phyloP scores from a whole-genome alignment of 2,113 vertebrate genomes.

The Sturnira hondurensis region DNA sequence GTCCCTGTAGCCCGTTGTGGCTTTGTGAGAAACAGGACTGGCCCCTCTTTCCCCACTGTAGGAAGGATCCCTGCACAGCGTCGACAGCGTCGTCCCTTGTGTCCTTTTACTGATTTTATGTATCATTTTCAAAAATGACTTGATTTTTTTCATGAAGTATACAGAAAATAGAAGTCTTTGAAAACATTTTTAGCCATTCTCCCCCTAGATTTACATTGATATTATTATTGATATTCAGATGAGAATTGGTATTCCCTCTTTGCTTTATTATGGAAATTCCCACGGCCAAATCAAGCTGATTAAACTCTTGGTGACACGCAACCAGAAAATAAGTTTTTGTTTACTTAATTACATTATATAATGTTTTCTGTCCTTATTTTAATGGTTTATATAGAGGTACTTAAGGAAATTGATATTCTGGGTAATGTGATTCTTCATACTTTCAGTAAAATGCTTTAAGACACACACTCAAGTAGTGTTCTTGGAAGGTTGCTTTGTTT shows the following conservation, averaged over 20 bases:
- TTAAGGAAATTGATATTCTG: neutral
- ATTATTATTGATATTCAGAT: neutral
- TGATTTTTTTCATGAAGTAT: neutral
- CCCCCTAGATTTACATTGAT: neutral
- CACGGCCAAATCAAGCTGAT: neutral
- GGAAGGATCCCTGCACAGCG: neutral
- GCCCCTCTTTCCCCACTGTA: neutral
- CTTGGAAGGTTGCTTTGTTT: constrained; percentile 70
- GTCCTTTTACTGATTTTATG: neutral
- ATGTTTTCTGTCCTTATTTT: constrained; percentile 38
- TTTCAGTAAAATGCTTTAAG: constrained; percentile 7
- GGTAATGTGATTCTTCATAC: neutral
- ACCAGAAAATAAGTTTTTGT: constrained; percentile 12
- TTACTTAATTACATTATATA: neutral
- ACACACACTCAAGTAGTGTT: constrained; percentile 19
- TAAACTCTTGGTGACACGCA: neutral
- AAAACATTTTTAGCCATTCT: neutral
- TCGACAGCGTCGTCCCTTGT: neutral
- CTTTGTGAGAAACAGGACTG: neutral
- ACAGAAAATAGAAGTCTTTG: neutral
- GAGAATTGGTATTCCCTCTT: neutral
- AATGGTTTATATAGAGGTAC: neutral
- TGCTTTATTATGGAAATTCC: constrained; percentile 18
- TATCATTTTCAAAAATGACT: constrained; percentile 9
- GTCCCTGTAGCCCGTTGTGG: neutral